A percentile compares a stretch with the other conserved stretches of the same genome.
Conservation (phyloP, 92 coral and sea anemone species). For the Nematostella vectensis region DNA sequence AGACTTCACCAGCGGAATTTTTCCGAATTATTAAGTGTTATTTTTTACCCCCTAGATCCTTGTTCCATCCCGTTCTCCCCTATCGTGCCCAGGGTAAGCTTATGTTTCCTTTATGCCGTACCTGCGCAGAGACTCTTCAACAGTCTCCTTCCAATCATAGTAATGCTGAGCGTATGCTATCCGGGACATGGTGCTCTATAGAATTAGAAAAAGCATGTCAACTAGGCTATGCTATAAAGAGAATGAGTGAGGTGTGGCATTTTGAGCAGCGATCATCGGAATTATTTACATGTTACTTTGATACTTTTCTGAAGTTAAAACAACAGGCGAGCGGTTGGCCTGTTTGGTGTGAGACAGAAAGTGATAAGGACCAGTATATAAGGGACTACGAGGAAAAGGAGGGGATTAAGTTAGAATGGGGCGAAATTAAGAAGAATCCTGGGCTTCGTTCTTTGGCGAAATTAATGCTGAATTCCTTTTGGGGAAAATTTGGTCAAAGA, state of each 20-base stretch:
- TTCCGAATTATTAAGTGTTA: slow-evolving; percentile 37
- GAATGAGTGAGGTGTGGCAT: slow-evolving; percentile 39
- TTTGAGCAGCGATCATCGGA: slow-evolving; percentile 13
- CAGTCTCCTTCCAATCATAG: slow-evolving; percentile 26
- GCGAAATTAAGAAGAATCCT: slow-evolving; percentile 24
- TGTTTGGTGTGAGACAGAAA: slow-evolving; percentile 26
- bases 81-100: slow-evolving; percentile 18
- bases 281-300: slow-evolving; percentile 29
- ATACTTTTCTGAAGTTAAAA: slow-evolving; percentile 43
- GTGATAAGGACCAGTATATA: slow-evolving; percentile 22
- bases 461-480: slow-evolving; percentile 34
- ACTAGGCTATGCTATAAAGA: slow-evolving; percentile 13
- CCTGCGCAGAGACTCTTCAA: slow-evolving; percentile 34
- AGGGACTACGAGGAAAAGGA: slow-evolving; percentile 20
- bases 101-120: slow-evolving; percentile 36
- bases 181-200: slow-evolving; percentile 36
- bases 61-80: slow-evolving; percentile 39
- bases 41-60: slow-evolving; percentile 11
- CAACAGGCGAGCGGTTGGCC: slow-evolving; percentile 39
- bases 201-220: slow-evolving; percentile 34
- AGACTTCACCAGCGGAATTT: slow-evolving; percentile 15
- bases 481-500: slow-evolving; percentile 41
- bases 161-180: slow-evolving; percentile 23
- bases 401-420: slow-evolving; percentile 26
- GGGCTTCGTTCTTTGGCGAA: slow-evolving; percentile 44